Evolutionary conservation across 2,113 vertebrate species (phyloP), one percentile per base, ranked within the genome.

Genomic region (Copsychus sechellarum): DNA sequence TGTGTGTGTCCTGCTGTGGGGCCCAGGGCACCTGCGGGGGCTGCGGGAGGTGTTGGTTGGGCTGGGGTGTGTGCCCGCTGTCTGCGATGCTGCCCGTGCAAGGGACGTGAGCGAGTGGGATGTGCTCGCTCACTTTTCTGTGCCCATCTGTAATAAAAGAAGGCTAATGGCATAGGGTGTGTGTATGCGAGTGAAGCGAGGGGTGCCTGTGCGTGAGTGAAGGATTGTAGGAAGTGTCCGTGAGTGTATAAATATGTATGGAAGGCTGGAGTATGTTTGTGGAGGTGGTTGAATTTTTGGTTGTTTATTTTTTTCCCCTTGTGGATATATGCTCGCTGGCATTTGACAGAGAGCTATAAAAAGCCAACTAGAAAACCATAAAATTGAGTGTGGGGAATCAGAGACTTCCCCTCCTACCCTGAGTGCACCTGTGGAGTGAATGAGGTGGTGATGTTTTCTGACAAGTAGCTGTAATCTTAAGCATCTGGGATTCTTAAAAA

Each of bases 51-150:
- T 16, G 48, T 2, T n/a, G 58, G 36, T 12, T 12, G 36, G 33
- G 0, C 25, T 14, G 45, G 23, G 11, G 36, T 6, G 58, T 13
- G 48, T 21, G 6, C 26, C 40, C 23, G 11, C 1, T 15, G 10
- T 9, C 18, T 14, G 72, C 0, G 19, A 3, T 28, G 19, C 6
- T 40, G 53, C 38, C 0, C 1, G 26, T 33, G 36, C 19, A 0
- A n/a, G 70, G 48, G 62, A 26, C 53, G 1, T 8, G 19, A 20
- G 26, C 15, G 1, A 47, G 51, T 6, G 36, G 2, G 5, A 8
- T 15, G 60, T 4, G 54, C 15, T 61, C 22, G 0, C 36, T 48
- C 14, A 0, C 28, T 65, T 29, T 3, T 24, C 2, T 14, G 0
- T 26, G 6, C 3, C 4, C 3, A 0, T 12, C 0, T 17, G 0